Evolutionary conservation across 2,888 invertebrate genomes (phyloP).

Genomic region (Meta bourneti): DNA sequence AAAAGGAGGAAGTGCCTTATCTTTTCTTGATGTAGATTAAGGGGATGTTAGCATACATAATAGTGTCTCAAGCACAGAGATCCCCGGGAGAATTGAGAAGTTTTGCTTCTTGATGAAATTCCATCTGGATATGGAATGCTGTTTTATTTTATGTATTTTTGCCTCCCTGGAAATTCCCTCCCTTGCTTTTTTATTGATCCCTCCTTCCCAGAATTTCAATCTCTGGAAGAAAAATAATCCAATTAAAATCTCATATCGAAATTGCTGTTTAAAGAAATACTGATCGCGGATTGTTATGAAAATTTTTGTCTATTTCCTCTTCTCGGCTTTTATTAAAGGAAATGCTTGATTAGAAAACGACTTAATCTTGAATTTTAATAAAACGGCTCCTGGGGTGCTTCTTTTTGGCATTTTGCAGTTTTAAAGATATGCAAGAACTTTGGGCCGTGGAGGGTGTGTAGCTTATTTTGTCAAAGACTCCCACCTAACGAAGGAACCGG

Average conservation of each 20-base stretch:
- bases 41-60: slow-evolving; percentile 58
- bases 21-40: slow-evolving; percentile 64
- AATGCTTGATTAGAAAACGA: slow-evolving; percentile 57
- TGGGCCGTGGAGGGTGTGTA: background rate
- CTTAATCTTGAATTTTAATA: slow-evolving; percentile 51
- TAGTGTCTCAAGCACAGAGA: slow-evolving; percentile 37
- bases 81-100: slow-evolving; percentile 37
- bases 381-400: slow-evolving; percentile 13
- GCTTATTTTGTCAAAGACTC: slow-evolving; percentile 32
- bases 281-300: slow-evolving; percentile 26
- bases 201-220: slow-evolving; percentile 14
- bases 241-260: slow-evolving; percentile 52
- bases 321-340: slow-evolving; percentile 15
- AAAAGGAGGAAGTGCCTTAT: slow-evolving; percentile 40
- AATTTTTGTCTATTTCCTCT: slow-evolving; percentile 38
- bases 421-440: slow-evolving; percentile 30
- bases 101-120: slow-evolving; percentile 55
- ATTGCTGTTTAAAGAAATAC: slow-evolving; percentile 19
- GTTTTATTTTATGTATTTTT: slow-evolving; percentile 38
- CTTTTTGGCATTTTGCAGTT: background rate
- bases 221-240: slow-evolving; percentile 22
- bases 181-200: background rate
- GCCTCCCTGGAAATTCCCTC: background rate
- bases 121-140: slow-evolving; percentile 43
- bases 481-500: background rate